Conservation (phyloP, 2,888 invertebrate species). For the Pecten maximus region DNA sequence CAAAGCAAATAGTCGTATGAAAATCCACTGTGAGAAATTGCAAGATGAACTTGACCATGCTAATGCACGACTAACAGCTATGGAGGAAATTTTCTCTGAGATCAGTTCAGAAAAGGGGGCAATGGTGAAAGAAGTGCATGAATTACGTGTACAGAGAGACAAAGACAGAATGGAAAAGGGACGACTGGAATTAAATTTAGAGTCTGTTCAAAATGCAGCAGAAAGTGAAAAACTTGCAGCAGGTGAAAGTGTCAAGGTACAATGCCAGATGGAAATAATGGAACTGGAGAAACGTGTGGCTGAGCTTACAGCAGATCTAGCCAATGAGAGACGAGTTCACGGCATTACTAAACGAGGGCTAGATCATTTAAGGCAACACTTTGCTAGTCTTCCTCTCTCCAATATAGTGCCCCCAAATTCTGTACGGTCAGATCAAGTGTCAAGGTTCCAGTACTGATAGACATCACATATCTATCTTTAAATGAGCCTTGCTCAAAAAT, state of each 20-base stretch:
- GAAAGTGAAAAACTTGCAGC: slow-evolving; percentile 66
- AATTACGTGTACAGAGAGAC: slow-evolving; percentile 67
- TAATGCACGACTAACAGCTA: slow-evolving; percentile 69
- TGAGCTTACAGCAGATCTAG: slow-evolving; percentile 65
- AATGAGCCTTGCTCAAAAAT: no score
- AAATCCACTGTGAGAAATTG: slow-evolving; percentile 73
- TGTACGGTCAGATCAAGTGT: slow-evolving; percentile 67
- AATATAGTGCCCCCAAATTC: slow-evolving; percentile 68
- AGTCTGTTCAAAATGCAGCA: slow-evolving; percentile 67
- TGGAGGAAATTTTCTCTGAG: slow-evolving; percentile 75
- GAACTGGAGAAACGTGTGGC: slow-evolving; percentile 70
- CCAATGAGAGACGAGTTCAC: slow-evolving; percentile 69
- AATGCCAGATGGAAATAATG: slow-evolving; percentile 70
- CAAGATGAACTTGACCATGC: slow-evolving; percentile 69
- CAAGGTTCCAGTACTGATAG: slow-evolving; percentile 64
- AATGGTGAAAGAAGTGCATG: slow-evolving; percentile 71
- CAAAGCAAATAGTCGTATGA: slow-evolving; percentile 74
- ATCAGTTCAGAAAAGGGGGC: slow-evolving; percentile 69
- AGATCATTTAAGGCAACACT: slow-evolving; percentile 76
- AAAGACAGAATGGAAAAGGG: slow-evolving; percentile 69
- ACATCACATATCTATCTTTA: no score
- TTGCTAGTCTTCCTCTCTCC: slow-evolving; percentile 71
- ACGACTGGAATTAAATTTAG: slow-evolving; percentile 68
- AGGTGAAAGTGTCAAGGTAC: slow-evolving; percentile 69
- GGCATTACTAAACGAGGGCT: slow-evolving; percentile 72